Conservation (phyloP, 30 jellyfish, hydroid and myxozoan species). For the Catostylus mosaicus region DNA sequence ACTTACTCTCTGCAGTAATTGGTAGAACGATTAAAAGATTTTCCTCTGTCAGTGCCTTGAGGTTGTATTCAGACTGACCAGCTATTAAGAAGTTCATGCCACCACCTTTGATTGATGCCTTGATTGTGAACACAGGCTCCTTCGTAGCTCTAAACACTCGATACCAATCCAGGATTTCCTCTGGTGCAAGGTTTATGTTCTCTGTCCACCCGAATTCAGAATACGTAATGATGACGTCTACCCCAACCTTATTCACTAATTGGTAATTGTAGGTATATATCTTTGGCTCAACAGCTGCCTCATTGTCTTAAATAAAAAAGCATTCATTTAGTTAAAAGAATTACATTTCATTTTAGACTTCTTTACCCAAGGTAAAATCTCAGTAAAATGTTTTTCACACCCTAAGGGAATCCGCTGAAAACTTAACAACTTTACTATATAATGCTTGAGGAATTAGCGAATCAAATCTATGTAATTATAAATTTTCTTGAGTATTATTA, state of each 20-base stretch:
- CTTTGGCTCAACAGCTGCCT: constrained; percentile 68
- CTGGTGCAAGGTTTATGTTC: constrained; percentile 70
- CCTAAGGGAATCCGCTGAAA: no score
- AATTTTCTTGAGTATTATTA: no score
- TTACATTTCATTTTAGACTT: no score
- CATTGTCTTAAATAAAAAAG: constrained; percentile 50
- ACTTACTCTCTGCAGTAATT: constrained; percentile 84
- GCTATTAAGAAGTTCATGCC: constrained; percentile 76
- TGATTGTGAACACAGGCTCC: constrained; percentile 77
- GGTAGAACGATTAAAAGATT: constrained; percentile 64
- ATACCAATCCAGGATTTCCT: constrained; percentile 85
- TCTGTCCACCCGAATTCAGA: constrained; percentile 95
- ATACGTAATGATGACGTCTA: constrained; percentile 62
- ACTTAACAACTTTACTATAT: no score
- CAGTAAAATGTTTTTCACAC: no score
- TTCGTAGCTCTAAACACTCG: constrained; percentile 79
- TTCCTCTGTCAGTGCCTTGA: constrained; percentile 62
- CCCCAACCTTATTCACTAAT: constrained; percentile 78
- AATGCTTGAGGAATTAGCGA: no score
- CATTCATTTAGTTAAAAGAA: no score
- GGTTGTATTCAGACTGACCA: constrained; percentile 67
- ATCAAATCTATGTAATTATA: no score
- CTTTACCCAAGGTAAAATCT: no score
- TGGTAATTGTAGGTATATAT: constrained; percentile 82
- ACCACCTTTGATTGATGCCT: constrained; percentile 64